A percentile compares a stretch with the other conserved stretches of the same genome.
These are phyloP conservation scores for Clinocottus analis DNA, from an alignment of 2,113 vertebrate species.

Conservation along the genomic window DNA sequence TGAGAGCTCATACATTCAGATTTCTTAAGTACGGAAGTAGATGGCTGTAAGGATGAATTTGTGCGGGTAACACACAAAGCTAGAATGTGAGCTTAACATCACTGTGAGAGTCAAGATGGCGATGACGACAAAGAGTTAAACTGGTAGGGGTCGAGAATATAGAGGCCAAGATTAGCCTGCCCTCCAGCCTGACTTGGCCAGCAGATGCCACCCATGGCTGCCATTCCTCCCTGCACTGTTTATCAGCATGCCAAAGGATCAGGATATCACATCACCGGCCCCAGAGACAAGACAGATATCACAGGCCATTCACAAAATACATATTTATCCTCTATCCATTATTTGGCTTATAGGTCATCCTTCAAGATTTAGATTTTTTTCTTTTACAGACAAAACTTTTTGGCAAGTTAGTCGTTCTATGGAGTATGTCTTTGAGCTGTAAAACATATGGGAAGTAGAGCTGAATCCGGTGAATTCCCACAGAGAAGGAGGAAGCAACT, in stretches of 20 bases:
- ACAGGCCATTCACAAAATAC: constrained; percentile 50
- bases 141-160: constrained; percentile 52
- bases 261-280: constrained; percentile 29
- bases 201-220: constrained; percentile 70
- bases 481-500: constrained; percentile 61
- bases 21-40: constrained; percentile 25
- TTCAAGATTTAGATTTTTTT: neutral
- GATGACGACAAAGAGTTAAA: constrained; percentile 52
- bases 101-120: constrained; percentile 40
- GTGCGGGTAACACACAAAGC: constrained; percentile 29
- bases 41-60: constrained; percentile 26
- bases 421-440: constrained; percentile 47
- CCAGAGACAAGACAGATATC: constrained; percentile 32
- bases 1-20: neutral
- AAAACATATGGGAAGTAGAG: constrained; percentile 62
- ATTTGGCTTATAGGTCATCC: constrained; percentile 10
- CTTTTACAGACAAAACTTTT: neutral
- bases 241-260: constrained; percentile 58
- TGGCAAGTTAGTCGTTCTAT: constrained; percentile 15
- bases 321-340: neutral
- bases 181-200: constrained; percentile 54
- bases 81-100: constrained; percentile 68
- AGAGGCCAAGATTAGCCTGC: constrained; percentile 80
- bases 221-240: constrained; percentile 66
- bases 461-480: constrained; percentile 64